Conservation (phyloP, 2,888 invertebrate species). For the Tinea pellionella region DNA sequence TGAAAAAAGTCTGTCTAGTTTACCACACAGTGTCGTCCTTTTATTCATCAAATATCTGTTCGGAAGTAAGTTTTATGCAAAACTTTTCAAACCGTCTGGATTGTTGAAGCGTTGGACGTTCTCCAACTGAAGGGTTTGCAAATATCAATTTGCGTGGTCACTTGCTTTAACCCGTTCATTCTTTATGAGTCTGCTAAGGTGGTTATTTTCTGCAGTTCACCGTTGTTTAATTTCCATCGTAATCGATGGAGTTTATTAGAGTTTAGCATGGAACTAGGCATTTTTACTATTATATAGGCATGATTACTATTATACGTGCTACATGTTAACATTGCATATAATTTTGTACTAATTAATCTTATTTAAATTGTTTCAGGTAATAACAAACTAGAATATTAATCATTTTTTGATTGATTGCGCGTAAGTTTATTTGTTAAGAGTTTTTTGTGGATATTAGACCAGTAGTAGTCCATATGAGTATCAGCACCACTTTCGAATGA, state of each 20-base stretch:
- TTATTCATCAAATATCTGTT: conserved; percentile 44
- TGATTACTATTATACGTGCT: neutral
- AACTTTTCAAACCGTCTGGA: conserved; percentile 45
- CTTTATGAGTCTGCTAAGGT: neutral
- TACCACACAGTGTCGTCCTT: conserved; percentile 28
- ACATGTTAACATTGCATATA: neutral
- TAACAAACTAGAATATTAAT: neutral
- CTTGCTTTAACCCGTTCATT: neutral
- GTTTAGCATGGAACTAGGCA: neutral
- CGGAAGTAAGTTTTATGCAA: conserved; percentile 41
- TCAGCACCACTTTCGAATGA: too few relatives aligned
- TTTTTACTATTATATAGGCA: neutral
- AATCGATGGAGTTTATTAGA: neutral
- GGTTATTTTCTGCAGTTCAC: neutral
- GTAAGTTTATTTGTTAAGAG: neutral
- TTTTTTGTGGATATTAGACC: too few relatives aligned
- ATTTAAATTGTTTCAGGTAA: neutral
- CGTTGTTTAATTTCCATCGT: neutral
- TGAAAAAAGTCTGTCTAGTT: conserved; percentile 22
- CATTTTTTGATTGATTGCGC: neutral
- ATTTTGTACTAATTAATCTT: neutral
- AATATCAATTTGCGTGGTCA: conserved; percentile 5
- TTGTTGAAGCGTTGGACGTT: conserved; percentile 30
- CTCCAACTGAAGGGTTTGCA: conserved; percentile 27
- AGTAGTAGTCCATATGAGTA: too few relatives aligned